A percentile compares a stretch with the other conserved stretches of the same genome.
Evolutionary conservation across 2,888 invertebrate species (phyloP).

Genomic region (Tipula vernalis): DNA sequence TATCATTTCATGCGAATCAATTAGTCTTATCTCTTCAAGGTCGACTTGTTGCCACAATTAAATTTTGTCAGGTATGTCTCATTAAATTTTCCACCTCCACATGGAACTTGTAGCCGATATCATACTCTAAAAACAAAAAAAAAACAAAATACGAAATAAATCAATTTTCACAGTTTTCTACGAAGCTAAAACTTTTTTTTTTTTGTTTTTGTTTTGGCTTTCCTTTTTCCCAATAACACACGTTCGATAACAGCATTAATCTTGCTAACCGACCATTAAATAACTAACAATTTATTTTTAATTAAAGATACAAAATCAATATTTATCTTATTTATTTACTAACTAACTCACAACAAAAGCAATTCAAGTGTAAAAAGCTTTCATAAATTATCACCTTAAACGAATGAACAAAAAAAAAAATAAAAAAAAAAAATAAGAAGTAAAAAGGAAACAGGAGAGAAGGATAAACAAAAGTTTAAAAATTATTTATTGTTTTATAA

Average conservation of each 20-base stretch:
- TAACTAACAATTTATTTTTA: not conserved
- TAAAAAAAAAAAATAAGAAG: not conserved
- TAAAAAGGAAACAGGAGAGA: not conserved
- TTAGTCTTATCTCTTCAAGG: too few species aligned
- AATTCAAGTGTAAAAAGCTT: not conserved
- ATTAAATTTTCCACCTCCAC: not conserved
- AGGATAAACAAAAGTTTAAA: not conserved
- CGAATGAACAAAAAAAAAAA: not conserved
- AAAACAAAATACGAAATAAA: not conserved
- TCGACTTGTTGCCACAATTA: too few species aligned
- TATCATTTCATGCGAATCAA: too few species aligned
- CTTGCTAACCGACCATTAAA: not conserved
- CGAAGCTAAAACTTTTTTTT: not conserved
- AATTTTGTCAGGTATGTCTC: not conserved
- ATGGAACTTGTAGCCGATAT: not conserved
- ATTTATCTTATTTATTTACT: not conserved
- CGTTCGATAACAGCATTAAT: not conserved
- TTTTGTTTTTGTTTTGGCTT: not conserved
- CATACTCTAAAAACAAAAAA: not conserved
- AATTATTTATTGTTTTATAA: not conserved
- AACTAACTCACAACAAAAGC: not conserved
- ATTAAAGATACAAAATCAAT: not conserved
- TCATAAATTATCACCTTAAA: conserved; percentile 4
- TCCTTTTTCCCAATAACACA: not conserved
- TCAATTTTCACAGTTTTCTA: not conserved